Conservation (phyloP, 2,797 vertebrate species). For the Okamejei kenojei region DNA sequence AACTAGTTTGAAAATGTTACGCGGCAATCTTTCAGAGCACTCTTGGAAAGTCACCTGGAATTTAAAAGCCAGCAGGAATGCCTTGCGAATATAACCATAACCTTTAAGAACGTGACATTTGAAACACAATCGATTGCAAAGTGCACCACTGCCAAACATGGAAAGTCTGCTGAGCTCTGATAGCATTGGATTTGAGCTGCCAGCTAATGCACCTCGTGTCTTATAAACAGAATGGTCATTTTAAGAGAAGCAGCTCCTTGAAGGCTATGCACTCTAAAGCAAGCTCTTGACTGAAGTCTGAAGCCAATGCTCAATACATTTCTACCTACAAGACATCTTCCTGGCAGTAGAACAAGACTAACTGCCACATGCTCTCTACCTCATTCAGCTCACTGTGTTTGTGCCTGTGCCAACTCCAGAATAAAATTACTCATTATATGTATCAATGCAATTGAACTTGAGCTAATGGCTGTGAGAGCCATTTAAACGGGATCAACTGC, state of each 20-base stretch:
- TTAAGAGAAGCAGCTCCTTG: neutral
- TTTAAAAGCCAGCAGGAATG: conserved; percentile 15
- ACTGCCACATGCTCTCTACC: neutral
- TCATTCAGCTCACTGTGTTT: neutral
- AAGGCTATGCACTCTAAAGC: neutral
- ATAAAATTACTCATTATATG: conserved; percentile 14
- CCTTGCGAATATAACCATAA: conserved; percentile 18
- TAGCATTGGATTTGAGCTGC: conserved; percentile 19
- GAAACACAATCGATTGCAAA: conserved; percentile 24
- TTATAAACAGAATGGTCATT: neutral
- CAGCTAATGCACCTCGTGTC: neutral
- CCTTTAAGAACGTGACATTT: conserved; percentile 32
- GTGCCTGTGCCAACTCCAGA: neutral
- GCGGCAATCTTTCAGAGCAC: neutral
- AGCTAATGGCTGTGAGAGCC: neutral
- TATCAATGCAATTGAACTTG: conserved; percentile 28
- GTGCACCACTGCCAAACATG: neutral
- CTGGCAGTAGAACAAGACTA: conserved; percentile 10
- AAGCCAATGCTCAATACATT: conserved; percentile 3
- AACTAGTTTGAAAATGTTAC: neutral
- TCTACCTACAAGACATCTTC: neutral
- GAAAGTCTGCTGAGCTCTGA: conserved; percentile 5
- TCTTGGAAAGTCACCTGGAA: neutral
- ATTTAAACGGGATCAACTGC: neutral
- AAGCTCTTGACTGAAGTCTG: neutral